These are phyloP conservation scores for Volucella bombylans DNA, from an alignment of 2,888 invertebrate genomes.

Conservation along the genomic window DNA sequence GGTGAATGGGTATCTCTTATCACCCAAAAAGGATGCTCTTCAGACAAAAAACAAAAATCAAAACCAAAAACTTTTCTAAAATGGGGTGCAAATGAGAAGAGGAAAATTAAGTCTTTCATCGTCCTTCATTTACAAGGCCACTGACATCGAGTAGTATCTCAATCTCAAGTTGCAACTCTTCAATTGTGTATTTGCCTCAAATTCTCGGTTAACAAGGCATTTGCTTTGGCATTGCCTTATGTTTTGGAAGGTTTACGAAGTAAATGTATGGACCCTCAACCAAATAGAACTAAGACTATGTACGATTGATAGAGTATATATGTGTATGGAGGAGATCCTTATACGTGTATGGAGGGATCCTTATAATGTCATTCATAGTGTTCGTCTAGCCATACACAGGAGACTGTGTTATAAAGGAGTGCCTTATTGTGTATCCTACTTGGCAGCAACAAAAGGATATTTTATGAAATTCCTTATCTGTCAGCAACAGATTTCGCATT, in stretches of 20 bases:
- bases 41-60: background rate
- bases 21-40: conserved; percentile 21
- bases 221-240: conserved; percentile 47
- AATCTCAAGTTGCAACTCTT: conserved; percentile 39
- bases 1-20: too few relatives aligned
- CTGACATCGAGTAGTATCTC: background rate
- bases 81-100: conserved; percentile 22
- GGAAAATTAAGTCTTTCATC: conserved; percentile 19
- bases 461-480: conserved; percentile 73
- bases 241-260: conserved; percentile 55
- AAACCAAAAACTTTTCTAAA: background rate
- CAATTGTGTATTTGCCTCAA: conserved; percentile 20
- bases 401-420: conserved; percentile 14
- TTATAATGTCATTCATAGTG: conserved; percentile 51
- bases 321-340: conserved; percentile 34
- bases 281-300: too few relatives aligned
- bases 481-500: conserved; percentile 72
- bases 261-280: too few relatives aligned
- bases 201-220: conserved; percentile 62
- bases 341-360: conserved; percentile 24
- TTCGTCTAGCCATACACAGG: conserved; percentile 10
- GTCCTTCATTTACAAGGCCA: conserved; percentile 14
- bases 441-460: conserved; percentile 70
- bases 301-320: too few relatives aligned
- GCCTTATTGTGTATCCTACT: conserved; percentile 56